phyloP scores from a whole-genome alignment of 2,888 invertebrate species.

The Acanthacorydalis orientalis region DNA sequence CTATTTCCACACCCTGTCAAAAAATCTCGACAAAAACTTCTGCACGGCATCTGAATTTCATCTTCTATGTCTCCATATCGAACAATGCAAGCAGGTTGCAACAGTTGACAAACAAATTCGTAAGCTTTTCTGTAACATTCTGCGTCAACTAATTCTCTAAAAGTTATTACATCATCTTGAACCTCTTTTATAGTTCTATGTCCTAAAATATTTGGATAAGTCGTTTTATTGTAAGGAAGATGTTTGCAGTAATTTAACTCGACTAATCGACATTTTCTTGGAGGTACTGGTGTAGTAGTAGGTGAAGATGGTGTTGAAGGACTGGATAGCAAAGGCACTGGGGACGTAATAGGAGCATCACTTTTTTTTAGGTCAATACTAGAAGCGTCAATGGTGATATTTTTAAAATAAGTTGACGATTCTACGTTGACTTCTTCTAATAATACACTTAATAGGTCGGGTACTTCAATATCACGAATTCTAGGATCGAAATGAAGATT shows the following conservation, averaged over 20 bases:
- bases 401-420: slow-evolving; percentile 40
- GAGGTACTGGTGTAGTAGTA: slow-evolving; percentile 39
- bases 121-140: slow-evolving; percentile 79
- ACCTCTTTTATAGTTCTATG: slow-evolving; percentile 45
- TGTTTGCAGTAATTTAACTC: slow-evolving; percentile 51
- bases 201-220: slow-evolving; percentile 67
- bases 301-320: slow-evolving; percentile 25
- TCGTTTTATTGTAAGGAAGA: slow-evolving; percentile 60
- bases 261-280: slow-evolving; percentile 49
- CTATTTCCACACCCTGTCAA: slow-evolving; percentile 67
- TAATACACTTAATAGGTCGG: slow-evolving; percentile 47
- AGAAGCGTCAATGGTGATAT: slow-evolving; percentile 43
- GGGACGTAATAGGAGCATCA: slow-evolving; percentile 23
- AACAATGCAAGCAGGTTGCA: slow-evolving; percentile 59
- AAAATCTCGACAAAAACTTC: slow-evolving; percentile 72
- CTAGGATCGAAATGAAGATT: slow-evolving; percentile 72
- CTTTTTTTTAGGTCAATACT: slow-evolving; percentile 48
- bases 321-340: slow-evolving; percentile 19
- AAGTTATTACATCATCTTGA: slow-evolving; percentile 59
- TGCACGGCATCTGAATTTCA: slow-evolving; percentile 52
- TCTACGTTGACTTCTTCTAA: slow-evolving; percentile 42
- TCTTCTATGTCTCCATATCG: slow-evolving; percentile 25
- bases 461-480: slow-evolving; percentile 43
- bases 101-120: slow-evolving; percentile 73
- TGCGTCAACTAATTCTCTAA: slow-evolving; percentile 74